Evolutionary conservation across 2,113 vertebrate genomes (phyloP), one percentile per base, ranked within the genome.

Genomic region (Rynchops niger): DNA sequence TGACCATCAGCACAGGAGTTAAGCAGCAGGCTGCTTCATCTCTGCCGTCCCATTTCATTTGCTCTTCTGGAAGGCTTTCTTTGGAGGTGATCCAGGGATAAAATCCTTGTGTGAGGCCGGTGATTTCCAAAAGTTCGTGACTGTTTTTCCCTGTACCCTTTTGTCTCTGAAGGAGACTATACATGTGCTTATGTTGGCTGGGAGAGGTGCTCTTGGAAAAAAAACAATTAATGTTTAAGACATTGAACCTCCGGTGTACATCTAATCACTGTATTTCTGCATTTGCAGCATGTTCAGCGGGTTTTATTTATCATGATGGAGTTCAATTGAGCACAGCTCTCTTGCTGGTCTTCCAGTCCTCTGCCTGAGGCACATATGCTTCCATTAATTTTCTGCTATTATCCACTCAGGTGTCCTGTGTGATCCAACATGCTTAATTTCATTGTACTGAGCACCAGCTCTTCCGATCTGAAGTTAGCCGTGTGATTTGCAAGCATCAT

Each of bases 381-480:
- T 77, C 91, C 97, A 97, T 97, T 97, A 93, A 97, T 97, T 97
- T 94, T 97, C 90, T 93, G 79, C 88, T 94, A 94, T 97, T 96
- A 97, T 94, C 96, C 91, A 94, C 93, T 97, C 95, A 95, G 95
- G 96, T 97, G 95, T 96, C 93, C 93, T 96, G 86, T 96, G 94
- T 97, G 95, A 97, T 96, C 95, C 95, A 97, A 83, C 94, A 94
- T 86, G 88, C 85, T 90, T 97, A 96, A 97, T 97, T 96, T 97
- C 90, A 94, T 97, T 97, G 82, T 86, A 30, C 82, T 27, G 94
- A 94, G 96, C 93, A 88, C 92, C 88, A 92, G 92, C 88, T 94
- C 92, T 96, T 90, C 92, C 63, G 76, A 95, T 94, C 86, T 94
- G 93, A 92, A 96, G 76, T 81, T 93, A 86, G 82, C 74, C 77